Evolutionary conservation across 2,113 vertebrate species (phyloP).

Genomic region (Macquaria australasica): DNA sequence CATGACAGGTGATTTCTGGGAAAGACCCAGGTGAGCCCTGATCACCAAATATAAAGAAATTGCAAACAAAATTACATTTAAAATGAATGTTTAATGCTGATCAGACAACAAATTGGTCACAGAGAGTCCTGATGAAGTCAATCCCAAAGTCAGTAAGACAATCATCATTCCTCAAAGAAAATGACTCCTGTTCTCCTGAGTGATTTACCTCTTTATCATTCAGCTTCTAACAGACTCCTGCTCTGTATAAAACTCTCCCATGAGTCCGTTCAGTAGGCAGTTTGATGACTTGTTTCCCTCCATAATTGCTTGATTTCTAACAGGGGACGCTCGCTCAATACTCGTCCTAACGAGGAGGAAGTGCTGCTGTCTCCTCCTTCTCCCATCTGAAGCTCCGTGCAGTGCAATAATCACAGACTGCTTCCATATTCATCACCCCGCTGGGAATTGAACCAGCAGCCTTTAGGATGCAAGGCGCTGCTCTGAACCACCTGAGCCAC

Average conservation of each 20-base stretch:
- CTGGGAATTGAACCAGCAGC: background rate
- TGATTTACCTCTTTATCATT: accelerated
- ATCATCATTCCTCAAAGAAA: background rate
- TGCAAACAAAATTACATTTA: no score
- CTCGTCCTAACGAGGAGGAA: constrained; percentile 10
- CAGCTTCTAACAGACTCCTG: background rate
- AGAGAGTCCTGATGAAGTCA: background rate
- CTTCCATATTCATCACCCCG: constrained; percentile 11
- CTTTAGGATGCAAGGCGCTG: background rate
- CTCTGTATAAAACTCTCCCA: background rate
- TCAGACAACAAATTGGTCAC: background rate
- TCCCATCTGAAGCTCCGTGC: background rate
- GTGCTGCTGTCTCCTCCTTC: background rate
- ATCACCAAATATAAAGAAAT: no score
- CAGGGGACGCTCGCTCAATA: background rate
- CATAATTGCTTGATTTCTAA: constrained; percentile 23
- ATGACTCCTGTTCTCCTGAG: background rate
- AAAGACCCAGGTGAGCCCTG: no score
- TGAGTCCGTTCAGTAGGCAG: background rate
- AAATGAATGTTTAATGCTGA: background rate
- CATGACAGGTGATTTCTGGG: no score
- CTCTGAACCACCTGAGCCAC: constrained; percentile 35
- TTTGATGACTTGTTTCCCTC: background rate
- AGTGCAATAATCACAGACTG: constrained; percentile 3
- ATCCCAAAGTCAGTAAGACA: no score